Conservation (phyloP, 2,888 invertebrate genomes). For the Exephanes ischioxanthus region DNA sequence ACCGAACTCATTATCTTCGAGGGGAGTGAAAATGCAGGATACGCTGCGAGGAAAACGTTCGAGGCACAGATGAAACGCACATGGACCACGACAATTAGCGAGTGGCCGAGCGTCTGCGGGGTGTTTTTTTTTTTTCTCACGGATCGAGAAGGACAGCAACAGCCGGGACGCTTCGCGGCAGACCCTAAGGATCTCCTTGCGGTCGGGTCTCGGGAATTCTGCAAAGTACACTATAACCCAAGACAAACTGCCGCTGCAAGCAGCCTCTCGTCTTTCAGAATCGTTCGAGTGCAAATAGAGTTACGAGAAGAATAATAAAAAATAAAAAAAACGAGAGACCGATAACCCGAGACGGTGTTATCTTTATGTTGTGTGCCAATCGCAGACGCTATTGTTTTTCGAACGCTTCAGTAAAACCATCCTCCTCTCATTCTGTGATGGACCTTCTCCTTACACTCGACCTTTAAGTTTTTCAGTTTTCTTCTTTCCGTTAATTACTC, state of each 20-base stretch:
- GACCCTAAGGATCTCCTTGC: not conserved
- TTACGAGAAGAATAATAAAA: conserved; percentile 38
- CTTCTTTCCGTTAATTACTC: too few species aligned
- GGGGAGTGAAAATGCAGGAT: not conserved
- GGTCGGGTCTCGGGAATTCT: not conserved
- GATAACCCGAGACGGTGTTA: conserved; percentile 76
- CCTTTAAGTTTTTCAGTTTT: not conserved
- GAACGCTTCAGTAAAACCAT: not conserved
- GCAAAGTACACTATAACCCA: not conserved
- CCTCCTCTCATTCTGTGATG: not conserved
- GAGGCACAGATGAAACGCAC: conserved; percentile 46
- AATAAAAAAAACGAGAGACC: conserved; percentile 47
- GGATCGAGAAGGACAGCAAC: conserved; percentile 43
- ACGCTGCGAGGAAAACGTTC: not conserved
- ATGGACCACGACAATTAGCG: conserved; percentile 46
- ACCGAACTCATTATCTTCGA: not conserved
- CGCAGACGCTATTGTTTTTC: conserved; percentile 26
- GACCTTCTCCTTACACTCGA: not conserved
- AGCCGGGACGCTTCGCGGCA: conserved; percentile 34
- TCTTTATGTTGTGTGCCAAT: conserved; percentile 69
- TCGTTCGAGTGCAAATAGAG: conserved; percentile 20
- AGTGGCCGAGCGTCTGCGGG: not conserved
- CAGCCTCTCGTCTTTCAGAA: not conserved
- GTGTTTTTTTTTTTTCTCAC: conserved; percentile 8
- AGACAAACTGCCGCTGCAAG: not conserved